These are phyloP conservation scores for Trichomalopsis sarcophagae DNA, from an alignment of 1,140 invertebrate genomes.

Conservation along the genomic window DNA sequence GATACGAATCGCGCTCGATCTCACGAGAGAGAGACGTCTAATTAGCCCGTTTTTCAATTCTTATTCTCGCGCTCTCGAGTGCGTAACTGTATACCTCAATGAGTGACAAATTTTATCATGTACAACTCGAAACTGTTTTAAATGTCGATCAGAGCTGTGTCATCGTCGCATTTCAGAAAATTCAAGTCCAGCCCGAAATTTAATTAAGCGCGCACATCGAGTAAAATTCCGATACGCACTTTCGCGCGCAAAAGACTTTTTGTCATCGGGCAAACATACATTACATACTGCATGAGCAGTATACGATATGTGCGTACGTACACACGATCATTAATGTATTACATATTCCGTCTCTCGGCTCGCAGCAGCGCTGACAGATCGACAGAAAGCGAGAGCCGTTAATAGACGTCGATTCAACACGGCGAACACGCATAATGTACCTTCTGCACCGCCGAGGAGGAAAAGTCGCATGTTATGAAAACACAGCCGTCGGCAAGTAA, in stretches of 20 bases:
- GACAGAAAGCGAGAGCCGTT: not conserved
- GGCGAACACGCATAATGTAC: not conserved
- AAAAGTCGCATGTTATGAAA: conserved; percentile 12
- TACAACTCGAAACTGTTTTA: too few relatives aligned
- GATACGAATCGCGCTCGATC: conserved; percentile 24
- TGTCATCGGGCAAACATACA: not conserved
- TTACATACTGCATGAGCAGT: not conserved
- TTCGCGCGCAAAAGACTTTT: too few relatives aligned
- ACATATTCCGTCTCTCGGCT: not conserved
- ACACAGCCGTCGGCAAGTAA: not conserved
- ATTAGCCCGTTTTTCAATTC: conserved; percentile 22
- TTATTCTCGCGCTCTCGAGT: conserved; percentile 2
- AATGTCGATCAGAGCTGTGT: too few relatives aligned
- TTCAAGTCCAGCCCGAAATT: not conserved
- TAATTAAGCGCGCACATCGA: not conserved
- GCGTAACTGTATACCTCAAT: too few relatives aligned
- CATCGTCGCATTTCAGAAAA: too few relatives aligned
- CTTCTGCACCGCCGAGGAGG: not conserved
- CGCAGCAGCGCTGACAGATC: not conserved
- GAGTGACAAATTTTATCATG: too few relatives aligned
- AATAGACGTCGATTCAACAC: conserved; percentile 3
- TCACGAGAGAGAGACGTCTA: conserved; percentile 15
- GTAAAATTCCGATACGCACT: not conserved
- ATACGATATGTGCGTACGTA: not conserved
- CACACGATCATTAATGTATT: conserved; percentile 8